Evolutionary conservation across 2,113 vertebrate species (phyloP).

Genomic region (Fregata magnificens): DNA sequence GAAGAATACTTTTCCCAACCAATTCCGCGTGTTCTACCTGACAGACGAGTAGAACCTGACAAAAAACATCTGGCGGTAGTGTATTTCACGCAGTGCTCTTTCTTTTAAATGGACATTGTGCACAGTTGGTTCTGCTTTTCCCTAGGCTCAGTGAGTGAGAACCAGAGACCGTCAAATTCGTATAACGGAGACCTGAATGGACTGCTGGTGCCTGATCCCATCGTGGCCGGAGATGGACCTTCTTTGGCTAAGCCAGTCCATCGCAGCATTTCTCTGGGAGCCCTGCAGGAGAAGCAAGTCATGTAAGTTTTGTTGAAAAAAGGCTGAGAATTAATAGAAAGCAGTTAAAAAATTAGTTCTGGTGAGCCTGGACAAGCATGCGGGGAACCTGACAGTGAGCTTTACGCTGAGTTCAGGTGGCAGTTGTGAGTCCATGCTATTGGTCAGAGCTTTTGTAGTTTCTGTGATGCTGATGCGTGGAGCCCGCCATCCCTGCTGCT

Average conservation of each 20-base stretch:
- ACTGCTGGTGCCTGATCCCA: constrained; percentile 84
- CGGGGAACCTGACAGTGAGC: background rate
- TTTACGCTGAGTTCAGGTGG: background rate
- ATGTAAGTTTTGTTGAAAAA: constrained; percentile 79
- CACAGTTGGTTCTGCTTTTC: background rate
- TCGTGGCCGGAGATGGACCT: constrained; percentile 74
- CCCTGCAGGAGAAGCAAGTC: constrained; percentile 85
- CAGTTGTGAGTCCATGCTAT: background rate
- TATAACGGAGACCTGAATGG: constrained; percentile 96
- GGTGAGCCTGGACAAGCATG: background rate
- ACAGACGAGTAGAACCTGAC: background rate
- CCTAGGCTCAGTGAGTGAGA: constrained; percentile 80
- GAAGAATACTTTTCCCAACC: background rate
- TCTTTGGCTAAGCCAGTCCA: constrained; percentile 76
- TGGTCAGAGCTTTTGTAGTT: background rate
- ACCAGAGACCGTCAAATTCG: constrained; percentile 75
- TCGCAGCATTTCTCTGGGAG: constrained; percentile 77
- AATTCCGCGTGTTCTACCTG: background rate
- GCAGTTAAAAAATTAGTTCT: background rate
- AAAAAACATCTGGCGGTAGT: background rate
- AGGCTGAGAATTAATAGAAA: background rate
- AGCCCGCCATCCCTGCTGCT: background rate
- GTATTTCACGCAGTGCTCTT: background rate
- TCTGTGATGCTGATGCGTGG: background rate
- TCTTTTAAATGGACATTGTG: background rate